Conservation (phyloP, 1,140 invertebrate genomes). For the Tribolium madens region DNA sequence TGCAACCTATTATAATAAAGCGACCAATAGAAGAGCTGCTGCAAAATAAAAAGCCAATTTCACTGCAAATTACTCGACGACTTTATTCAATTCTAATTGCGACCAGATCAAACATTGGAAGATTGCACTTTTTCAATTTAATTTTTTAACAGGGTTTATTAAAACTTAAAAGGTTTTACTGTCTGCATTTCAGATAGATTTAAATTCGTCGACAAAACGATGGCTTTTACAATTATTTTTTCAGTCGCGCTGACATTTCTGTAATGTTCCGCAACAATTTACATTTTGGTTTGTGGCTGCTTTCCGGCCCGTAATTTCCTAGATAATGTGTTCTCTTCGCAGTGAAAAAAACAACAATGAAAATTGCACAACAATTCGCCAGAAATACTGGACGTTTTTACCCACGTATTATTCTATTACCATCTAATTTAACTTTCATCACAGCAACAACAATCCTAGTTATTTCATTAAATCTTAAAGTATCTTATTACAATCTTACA, state of each 20-base stretch:
- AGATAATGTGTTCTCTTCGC: conserved; percentile 20
- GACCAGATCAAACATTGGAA: conserved; percentile 30
- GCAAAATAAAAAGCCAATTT: conserved; percentile 24
- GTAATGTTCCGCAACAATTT: conserved; percentile 33
- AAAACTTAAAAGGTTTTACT: not conserved
- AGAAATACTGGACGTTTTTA: conserved; percentile 6
- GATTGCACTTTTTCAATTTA: not conserved
- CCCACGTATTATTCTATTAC: not conserved
- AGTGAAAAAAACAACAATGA: conserved; percentile 19
- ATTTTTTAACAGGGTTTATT: not conserved
- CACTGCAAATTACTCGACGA: conserved; percentile 11
- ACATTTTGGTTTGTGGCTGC: conserved; percentile 25
- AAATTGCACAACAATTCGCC: conserved; percentile 10
- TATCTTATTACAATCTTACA: too few species aligned
- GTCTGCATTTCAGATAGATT: not conserved
- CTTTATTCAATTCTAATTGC: conserved; percentile 39
- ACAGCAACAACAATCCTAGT: not conserved
- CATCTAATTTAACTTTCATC: not conserved
- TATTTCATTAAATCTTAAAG: too few species aligned
- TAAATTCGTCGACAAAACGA: conserved; percentile 30
- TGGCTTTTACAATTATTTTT: conserved; percentile 22
- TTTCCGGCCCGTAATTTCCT: conserved; percentile 30
- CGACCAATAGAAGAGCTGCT: conserved; percentile 21
- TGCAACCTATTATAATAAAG: conserved; percentile 28
- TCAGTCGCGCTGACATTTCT: not conserved